A percentile compares a stretch with the other conserved stretches of the same genome.
Evolutionary conservation across 2,888 invertebrate genomes (phyloP).

Genomic region (Allacma fusca): DNA sequence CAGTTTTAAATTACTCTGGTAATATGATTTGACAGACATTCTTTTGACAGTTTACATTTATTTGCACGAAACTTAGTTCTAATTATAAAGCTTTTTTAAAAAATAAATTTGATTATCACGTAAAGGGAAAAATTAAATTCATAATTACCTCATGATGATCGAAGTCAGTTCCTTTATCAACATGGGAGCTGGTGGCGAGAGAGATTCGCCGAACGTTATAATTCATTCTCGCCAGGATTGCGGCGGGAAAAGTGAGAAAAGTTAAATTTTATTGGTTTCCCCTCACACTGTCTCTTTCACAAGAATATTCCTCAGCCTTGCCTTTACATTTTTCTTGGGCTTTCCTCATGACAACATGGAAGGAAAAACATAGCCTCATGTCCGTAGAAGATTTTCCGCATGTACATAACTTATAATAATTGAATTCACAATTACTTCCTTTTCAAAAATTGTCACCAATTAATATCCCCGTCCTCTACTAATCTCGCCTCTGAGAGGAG

Average conservation of each 20-base stretch:
- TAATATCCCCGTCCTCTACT: background rate
- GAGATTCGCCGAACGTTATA: constrained; percentile 49
- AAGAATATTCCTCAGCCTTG: background rate
- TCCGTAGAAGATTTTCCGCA: too few relatives aligned
- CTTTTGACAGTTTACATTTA: too few relatives aligned
- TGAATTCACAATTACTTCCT: background rate
- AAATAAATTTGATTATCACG: too few relatives aligned
- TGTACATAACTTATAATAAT: too few relatives aligned
- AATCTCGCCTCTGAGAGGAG: too few relatives aligned
- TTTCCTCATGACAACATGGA: background rate
- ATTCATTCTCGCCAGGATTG: constrained; percentile 46
- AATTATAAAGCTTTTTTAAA: too few relatives aligned
- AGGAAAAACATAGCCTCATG: background rate
- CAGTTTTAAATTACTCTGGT: too few relatives aligned
- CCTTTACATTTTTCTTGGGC: background rate
- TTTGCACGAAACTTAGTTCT: too few relatives aligned
- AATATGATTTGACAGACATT: too few relatives aligned
- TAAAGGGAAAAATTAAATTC: too few relatives aligned
- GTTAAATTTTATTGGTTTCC: too few relatives aligned
- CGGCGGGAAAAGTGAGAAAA: background rate
- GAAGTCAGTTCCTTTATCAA: constrained; percentile 59
- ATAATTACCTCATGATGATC: constrained; percentile 56
- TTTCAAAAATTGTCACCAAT: background rate
- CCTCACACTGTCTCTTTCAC: background rate
- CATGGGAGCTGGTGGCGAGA: constrained; percentile 43